Conservation (phyloP, 2,113 vertebrate genomes). For the Rhodinocichla rosea region DNA sequence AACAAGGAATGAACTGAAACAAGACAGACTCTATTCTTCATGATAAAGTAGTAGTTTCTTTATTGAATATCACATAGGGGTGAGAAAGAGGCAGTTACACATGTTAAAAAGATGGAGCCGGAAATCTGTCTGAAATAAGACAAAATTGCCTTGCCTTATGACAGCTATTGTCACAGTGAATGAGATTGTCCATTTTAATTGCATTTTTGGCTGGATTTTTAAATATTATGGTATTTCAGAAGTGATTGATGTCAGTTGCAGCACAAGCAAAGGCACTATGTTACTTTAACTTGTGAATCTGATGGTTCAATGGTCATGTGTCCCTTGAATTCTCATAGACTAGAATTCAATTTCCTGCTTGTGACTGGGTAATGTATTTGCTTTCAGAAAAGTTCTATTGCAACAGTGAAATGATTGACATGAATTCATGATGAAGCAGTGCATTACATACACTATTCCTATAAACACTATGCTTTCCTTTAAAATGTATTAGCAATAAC, state of each 20-base stretch:
- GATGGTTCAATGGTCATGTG: neutral
- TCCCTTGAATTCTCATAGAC: neutral
- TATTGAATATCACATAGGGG: neutral
- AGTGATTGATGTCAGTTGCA: neutral
- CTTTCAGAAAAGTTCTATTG: neutral
- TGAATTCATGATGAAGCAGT: neutral
- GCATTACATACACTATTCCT: neutral
- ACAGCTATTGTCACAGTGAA: neutral
- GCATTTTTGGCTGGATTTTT: neutral
- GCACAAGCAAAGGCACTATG: neutral
- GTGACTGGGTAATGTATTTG: neutral
- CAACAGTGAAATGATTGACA: neutral
- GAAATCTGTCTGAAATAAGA: neutral
- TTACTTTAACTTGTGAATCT: neutral
- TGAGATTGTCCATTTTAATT: neutral
- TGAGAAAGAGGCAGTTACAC: neutral
- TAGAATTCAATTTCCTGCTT: neutral
- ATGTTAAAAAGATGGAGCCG: neutral
- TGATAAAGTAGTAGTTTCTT: neutral
- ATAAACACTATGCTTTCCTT: neutral
- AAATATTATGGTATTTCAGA: neutral
- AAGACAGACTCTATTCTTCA: neutral
- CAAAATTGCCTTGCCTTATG: neutral
- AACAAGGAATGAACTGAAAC: neutral
- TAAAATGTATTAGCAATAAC: slow-evolving; percentile 31